Conservation (phyloP, 2,888 invertebrate species). For the Alloplasta piceator region DNA sequence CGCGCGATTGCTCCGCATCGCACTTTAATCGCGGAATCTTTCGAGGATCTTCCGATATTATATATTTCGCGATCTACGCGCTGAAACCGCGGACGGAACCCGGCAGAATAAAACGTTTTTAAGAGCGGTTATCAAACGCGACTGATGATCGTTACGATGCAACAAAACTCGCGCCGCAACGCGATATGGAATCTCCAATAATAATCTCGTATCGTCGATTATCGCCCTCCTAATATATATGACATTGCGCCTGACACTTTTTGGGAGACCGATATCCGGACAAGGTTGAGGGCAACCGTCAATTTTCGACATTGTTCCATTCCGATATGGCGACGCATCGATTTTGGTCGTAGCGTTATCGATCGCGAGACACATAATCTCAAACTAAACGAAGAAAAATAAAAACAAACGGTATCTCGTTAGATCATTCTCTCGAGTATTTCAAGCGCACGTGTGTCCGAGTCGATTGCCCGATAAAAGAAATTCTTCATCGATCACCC, state of each 20-base stretch:
- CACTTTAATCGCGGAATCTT: constrained; percentile 7
- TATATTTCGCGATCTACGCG: background rate
- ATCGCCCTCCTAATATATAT: constrained; percentile 6
- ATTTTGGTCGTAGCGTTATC: constrained; percentile 1
- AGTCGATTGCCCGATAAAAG: background rate
- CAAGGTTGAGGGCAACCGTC: constrained; percentile 14
- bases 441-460: background rate
- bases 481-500: constrained; percentile 11
- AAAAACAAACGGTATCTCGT: constrained; percentile 8
- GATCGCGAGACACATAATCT: background rate
- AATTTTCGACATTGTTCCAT: constrained; percentile 11
- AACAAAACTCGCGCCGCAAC: background rate
- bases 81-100: constrained; percentile 43
- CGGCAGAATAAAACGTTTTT: constrained; percentile 35
- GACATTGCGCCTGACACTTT: constrained; percentile 10
- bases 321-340: background rate
- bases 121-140: constrained; percentile 24
- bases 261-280: background rate
- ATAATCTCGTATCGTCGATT: constrained; percentile 24
- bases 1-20: background rate
- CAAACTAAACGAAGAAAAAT: background rate
- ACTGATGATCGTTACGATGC: constrained; percentile 21
- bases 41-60: constrained; percentile 9
- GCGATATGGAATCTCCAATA: constrained; percentile 39
- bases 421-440: constrained; percentile 8